Percentiles rank a stretch among this genome's conserved stretches.
Conservation (phyloP, 2,797 vertebrate species). For the Coendou prehensilis region DNA sequence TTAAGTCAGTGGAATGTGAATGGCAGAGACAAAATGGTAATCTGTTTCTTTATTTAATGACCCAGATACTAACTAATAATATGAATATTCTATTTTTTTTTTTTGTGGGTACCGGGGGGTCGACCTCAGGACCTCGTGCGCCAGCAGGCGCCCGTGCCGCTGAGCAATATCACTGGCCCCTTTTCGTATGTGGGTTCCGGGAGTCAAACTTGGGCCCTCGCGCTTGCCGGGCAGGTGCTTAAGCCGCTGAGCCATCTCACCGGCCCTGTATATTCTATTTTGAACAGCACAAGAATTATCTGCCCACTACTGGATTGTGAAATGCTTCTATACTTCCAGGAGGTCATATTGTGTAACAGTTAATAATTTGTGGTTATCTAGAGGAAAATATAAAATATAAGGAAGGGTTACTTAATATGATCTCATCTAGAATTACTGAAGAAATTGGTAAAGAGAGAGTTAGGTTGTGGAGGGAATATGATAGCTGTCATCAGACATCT, state of each 20-base stretch:
- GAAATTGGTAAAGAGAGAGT: neutral
- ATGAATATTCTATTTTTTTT: neutral
- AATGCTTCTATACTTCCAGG: neutral
- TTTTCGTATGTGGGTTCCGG: too few species aligned
- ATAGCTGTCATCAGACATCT: neutral
- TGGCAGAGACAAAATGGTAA: neutral
- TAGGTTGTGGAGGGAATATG: neutral
- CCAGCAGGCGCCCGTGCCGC: too few species aligned
- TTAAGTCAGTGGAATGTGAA: slow-evolving; percentile 18
- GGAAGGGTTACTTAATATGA: neutral
- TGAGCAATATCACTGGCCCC: too few species aligned
- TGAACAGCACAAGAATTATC: neutral
- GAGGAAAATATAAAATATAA: neutral
- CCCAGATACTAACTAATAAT: neutral
- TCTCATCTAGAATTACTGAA: neutral
- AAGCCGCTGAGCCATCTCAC: too few species aligned
- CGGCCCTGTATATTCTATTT: too few species aligned
- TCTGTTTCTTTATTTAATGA: slow-evolving; percentile 17
- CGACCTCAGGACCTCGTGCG: too few species aligned
- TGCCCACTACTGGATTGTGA: neutral
- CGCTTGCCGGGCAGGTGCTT: too few species aligned
- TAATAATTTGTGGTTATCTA: neutral
- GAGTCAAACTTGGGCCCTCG: too few species aligned
- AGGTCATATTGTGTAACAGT: neutral
- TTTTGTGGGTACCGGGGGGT: too few species aligned